Evolutionary conservation across 1,140 invertebrate genomes (phyloP).

Genomic region (Cydia pomonella): DNA sequence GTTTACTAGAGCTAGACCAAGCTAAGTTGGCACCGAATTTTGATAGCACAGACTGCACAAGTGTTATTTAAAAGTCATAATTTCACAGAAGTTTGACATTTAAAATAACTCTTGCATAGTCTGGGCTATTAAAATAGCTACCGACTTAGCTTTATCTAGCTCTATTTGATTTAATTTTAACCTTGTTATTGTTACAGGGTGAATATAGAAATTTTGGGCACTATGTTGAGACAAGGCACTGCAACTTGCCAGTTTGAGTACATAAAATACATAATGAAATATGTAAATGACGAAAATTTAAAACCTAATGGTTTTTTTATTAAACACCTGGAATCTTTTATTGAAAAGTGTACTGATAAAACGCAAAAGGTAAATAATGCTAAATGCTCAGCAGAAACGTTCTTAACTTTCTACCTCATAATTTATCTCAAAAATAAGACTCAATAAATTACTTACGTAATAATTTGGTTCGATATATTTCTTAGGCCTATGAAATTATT

Average conservation of each 20-base stretch:
- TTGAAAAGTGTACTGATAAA: conserved; percentile 69
- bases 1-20: too few species aligned
- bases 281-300: conserved; percentile 82
- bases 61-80: too few species aligned
- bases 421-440: background rate
- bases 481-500: background rate
- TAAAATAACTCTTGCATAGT: too few species aligned
- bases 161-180: background rate
- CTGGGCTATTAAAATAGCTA: too few species aligned
- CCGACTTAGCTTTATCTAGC: too few species aligned
- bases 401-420: background rate
- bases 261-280: conserved; percentile 85
- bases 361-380: conserved; percentile 51
- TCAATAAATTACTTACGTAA: background rate
- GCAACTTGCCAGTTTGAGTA: conserved; percentile 82
- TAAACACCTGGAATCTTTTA: conserved; percentile 80
- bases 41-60: too few species aligned
- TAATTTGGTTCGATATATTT: background rate
- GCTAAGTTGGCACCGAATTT: too few species aligned
- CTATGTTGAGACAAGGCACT: conserved; percentile 84
- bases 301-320: conserved; percentile 82
- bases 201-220: conserved; percentile 87
- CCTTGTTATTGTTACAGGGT: conserved; percentile 76
- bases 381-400: background rate
- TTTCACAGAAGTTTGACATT: too few species aligned